Evolutionary conservation across 2,113 vertebrate genomes (phyloP).

Genomic region (Strix aluco): DNA sequence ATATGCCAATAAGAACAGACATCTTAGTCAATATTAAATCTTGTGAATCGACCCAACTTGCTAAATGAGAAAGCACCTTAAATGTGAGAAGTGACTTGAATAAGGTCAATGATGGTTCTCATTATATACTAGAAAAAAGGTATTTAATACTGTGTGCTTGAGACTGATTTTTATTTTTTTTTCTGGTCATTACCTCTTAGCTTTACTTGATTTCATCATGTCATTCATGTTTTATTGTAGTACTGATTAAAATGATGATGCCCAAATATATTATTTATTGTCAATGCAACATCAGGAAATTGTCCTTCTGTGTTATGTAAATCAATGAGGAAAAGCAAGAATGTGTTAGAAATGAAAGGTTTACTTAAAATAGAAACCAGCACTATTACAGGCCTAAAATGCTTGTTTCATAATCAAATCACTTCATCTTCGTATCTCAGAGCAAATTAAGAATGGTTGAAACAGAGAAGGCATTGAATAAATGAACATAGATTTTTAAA

Average conservation of each 20-base stretch:
- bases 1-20: background rate
- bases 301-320: background rate
- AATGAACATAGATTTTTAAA: background rate
- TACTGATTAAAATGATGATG: background rate
- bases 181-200: background rate
- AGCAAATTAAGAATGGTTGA: background rate
- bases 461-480: background rate
- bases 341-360: background rate
- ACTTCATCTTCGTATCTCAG: background rate
- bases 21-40: constrained; percentile 50
- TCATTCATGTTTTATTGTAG: background rate
- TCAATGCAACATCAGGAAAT: background rate
- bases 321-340: background rate
- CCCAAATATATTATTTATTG: background rate
- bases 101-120: constrained; percentile 13
- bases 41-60: background rate
- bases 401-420: background rate
- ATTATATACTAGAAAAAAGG: background rate
- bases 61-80: constrained; percentile 31
- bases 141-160: background rate
- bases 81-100: background rate
- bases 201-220: background rate
- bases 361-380: background rate
- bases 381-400: background rate
- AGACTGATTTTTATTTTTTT: background rate